phyloP scores from a whole-genome alignment of 2,888 invertebrate species.

The Panzeria rudis region DNA sequence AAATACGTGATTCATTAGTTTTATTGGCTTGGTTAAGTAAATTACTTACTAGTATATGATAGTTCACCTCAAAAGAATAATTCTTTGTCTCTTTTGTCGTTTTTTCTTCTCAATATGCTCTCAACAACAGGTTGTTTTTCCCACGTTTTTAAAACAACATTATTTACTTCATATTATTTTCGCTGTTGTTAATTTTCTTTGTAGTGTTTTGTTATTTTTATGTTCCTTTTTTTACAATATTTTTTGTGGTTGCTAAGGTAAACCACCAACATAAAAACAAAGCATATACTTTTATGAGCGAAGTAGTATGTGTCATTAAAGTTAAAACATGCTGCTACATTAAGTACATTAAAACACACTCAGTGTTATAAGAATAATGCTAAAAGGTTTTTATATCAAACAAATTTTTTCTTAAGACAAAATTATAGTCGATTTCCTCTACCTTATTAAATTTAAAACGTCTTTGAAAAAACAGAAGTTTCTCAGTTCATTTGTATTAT shows the following conservation, averaged over 20 bases:
- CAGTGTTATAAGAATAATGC: neutral
- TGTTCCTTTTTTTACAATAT: neutral
- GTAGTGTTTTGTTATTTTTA: neutral
- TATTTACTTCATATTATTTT: neutral
- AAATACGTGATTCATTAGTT: neutral
- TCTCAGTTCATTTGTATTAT: no score
- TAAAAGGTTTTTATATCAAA: neutral
- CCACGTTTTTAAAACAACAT: slow-evolving; percentile 41
- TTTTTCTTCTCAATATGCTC: neutral
- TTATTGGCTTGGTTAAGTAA: neutral
- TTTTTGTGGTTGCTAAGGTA: slow-evolving; percentile 52
- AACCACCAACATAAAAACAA: slow-evolving; percentile 33
- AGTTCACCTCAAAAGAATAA: neutral
- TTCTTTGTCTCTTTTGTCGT: neutral
- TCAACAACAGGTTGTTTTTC: slow-evolving; percentile 59
- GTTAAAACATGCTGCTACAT: neutral
- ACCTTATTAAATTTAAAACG: no score
- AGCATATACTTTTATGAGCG: neutral
- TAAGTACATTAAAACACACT: neutral
- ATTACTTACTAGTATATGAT: neutral
- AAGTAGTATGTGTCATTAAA: slow-evolving; percentile 3
- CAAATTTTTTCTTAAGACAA: neutral
- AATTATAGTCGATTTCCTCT: neutral
- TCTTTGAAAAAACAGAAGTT: no score
- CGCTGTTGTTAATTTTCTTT: slow-evolving; percentile 9